A percentile compares a stretch with the other conserved stretches of the same genome.
phyloP scores from a whole-genome alignment of 2,797 vertebrate species.

The Pangasius macronema region DNA sequence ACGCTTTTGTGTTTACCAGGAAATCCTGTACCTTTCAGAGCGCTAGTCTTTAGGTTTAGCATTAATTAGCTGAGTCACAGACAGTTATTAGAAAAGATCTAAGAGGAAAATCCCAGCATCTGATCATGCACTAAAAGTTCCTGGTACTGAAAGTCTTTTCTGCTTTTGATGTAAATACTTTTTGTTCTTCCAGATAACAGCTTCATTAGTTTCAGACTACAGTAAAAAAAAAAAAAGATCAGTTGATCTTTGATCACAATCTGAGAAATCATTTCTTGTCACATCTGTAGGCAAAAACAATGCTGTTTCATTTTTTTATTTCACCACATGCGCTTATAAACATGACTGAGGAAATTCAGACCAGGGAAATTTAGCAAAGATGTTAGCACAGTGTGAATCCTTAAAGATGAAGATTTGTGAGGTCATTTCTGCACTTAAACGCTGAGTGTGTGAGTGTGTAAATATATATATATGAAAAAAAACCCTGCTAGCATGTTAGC shows the following conservation, averaged over 20 bases:
- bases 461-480: not conserved
- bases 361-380: not conserved
- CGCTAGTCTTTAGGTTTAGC: slow-evolving; percentile 18
- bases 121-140: not conserved
- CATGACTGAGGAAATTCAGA: not conserved
- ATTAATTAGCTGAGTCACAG: slow-evolving; percentile 24
- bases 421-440: not conserved
- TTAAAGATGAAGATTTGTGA: not conserved
- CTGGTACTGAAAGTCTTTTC: not conserved
- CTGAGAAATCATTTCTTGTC: slow-evolving; percentile 8
- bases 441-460: not conserved
- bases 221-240: no score
- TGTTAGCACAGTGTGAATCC: not conserved
- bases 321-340: not conserved
- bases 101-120: not conserved
- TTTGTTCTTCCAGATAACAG: not conserved
- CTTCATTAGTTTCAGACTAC: slow-evolving; percentile 6
- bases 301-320: not conserved
- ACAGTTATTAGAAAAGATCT: slow-evolving; percentile 15
- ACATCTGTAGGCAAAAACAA: not conserved
- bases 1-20: slow-evolving; percentile 28
- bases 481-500: not conserved
- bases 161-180: not conserved
- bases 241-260: not conserved
- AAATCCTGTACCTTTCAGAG: slow-evolving; percentile 23